Evolutionary conservation across 2,113 vertebrate genomes (phyloP), one percentile per base, ranked within the genome.

Genomic region (Dipodomys ordii): DNA sequence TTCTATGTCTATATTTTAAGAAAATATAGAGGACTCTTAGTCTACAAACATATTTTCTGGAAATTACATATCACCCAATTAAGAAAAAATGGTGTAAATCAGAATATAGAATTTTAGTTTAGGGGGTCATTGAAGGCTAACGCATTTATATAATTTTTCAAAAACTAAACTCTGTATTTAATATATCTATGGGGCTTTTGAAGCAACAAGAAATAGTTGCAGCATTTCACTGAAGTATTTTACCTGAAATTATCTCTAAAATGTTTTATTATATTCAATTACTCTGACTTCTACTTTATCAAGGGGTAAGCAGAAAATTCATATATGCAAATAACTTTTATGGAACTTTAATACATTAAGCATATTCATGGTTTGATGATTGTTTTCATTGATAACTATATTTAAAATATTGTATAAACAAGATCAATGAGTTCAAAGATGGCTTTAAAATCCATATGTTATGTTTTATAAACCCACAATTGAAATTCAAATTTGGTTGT

Each of bases 191-290:
- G 23, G 1, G 8, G 35, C 8, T 68, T 79, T 73, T 69, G 32
- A 91, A 83, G 7, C 77, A 35, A 83, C 82, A 44, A 95, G 30
- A 90, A 88, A 84, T 39, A 28, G 82, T 64, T 69, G 12, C 86
- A 30, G 8, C 16, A 35, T 74, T 20, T 89, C 22, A 84, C 64
- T 92, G 62, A 35, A 83, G 67, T 5, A 53, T 62, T 88, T 96
- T 78, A 74, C 22, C 35, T 49, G 10, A 22, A 30, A 27, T 72
- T 79, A 69, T 83, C 23, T 88, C 7, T 27, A 81, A 87, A 25
- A 12, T 74, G 64, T 72, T 93, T 93, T 82, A 39, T 60, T 23
- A 79, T 12, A 65, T 83, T 90, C 87, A 77, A 62, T 78, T 90
- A 32, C 16, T 10, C 32, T 74, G 27, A 85, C 16, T 67, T 90